Evolutionary conservation across 23 tunicate species (phyloP), one percentile per base, ranked within the genome.

Genomic region (Halocynthia aurantium): DNA sequence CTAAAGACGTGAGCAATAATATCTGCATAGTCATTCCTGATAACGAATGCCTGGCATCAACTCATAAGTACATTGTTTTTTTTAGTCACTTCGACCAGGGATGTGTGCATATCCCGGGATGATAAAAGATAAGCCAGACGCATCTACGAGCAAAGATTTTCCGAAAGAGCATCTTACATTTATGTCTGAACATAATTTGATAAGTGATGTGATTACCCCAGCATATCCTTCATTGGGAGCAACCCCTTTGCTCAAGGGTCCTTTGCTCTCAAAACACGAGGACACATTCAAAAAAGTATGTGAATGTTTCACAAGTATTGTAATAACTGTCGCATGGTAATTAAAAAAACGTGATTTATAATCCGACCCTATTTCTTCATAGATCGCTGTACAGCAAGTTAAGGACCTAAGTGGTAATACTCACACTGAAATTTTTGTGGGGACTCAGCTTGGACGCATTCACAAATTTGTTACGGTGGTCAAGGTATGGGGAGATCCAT

Each of bases 91-190:
- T 40, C 22, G 78, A 21, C 78, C 62, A 54, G 78, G 78, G 13
- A 74, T 74, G 78, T 74, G 78, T 74, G 78, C 78, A 22, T 74
- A 74, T 56, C 62, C 64, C 17, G 62, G 62, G 8, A 74, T 74
- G 78, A 11, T 51, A 10, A 19, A 62, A 21, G 78, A 74, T 56
- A 54, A 74, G 10, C 78, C 78, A 7, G 18, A 62, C 19, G 56
- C 55, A 19, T 74, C 78, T 8, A 74, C 78, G 17, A 74, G 78
- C 57, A 74, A 74, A 56, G 78, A 74, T 5, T 74, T 74, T 54
- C 78, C 78, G 2, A 49, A 52, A 10, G 9, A 53, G 8, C 62
- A 51, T 22, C 51, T 54, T 2, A 52, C 20, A 53, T 74, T 74
- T 18, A 74, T 74, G 78, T 54, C 62, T 13, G 15, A 40, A 8